Conservation (phyloP, 1,140 invertebrate genomes). For the Megalopta genalis region DNA sequence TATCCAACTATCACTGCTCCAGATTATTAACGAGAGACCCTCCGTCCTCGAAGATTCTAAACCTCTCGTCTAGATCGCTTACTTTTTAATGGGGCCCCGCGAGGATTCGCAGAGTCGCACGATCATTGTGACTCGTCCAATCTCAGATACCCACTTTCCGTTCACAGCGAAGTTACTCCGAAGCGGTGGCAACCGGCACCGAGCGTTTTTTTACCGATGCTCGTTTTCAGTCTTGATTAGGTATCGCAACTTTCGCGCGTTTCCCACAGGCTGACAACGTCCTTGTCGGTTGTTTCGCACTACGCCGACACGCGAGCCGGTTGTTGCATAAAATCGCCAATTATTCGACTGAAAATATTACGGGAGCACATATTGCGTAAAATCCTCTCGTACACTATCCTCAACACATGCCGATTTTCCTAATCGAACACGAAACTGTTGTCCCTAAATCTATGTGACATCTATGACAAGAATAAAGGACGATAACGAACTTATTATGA, state of each 20-base stretch:
- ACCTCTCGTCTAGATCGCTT: too few species aligned
- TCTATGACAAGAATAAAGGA: too few species aligned
- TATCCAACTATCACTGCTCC: not conserved
- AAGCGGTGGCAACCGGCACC: not conserved
- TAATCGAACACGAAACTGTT: too few species aligned
- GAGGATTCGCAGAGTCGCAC: not conserved
- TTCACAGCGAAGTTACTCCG: not conserved
- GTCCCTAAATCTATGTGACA: too few species aligned
- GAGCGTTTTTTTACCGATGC: not conserved
- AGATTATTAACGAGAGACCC: too few species aligned
- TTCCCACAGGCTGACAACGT: conserved; percentile 12
- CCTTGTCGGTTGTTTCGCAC: conserved; percentile 24
- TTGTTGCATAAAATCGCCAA: not conserved
- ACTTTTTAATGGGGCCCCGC: not conserved
- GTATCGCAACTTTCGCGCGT: conserved; percentile 28
- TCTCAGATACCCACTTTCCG: not conserved
- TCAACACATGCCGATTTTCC: too few species aligned
- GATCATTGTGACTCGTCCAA: not conserved
- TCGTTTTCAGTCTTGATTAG: conserved; percentile 15
- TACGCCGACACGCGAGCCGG: conserved; percentile 10
- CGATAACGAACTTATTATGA: too few species aligned
- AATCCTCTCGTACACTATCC: not conserved
- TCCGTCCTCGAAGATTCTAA: too few species aligned
- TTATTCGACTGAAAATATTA: not conserved
- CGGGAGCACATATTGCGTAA: not conserved